Conservation (phyloP, 2,113 vertebrate genomes). For the Nestor notabilis region DNA sequence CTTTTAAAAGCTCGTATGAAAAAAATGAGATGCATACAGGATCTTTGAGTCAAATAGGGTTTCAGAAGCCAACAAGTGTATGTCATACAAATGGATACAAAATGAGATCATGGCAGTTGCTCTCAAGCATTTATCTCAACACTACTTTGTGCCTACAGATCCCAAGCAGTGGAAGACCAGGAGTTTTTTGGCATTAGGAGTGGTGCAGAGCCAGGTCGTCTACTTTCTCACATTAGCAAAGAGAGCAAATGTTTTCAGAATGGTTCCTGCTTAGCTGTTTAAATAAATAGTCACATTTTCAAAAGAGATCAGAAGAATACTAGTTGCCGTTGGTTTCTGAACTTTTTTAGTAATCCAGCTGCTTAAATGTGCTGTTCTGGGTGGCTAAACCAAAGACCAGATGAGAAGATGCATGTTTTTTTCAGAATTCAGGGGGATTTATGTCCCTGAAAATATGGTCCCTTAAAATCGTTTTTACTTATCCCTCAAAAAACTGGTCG, state of each 20-base stretch:
- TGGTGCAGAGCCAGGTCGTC: background rate
- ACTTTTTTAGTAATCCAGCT: background rate
- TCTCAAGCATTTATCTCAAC: slow-evolving; percentile 40
- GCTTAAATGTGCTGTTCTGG: background rate
- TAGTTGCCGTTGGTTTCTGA: background rate
- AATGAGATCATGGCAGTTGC: slow-evolving; percentile 44
- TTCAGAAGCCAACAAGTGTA: slow-evolving; percentile 28
- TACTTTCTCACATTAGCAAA: background rate
- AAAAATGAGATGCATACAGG: background rate
- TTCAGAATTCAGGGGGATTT: background rate
- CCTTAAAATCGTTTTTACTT: background rate
- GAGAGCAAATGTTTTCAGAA: background rate
- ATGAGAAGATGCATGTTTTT: background rate
- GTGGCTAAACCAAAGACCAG: background rate
- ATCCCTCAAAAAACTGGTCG: background rate
- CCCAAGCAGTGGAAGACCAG: background rate
- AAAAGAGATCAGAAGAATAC: background rate
- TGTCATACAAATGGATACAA: background rate
- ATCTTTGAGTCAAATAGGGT: slow-evolving; percentile 1
- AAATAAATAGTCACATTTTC: background rate
- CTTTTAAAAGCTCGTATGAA: background rate
- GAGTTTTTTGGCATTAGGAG: background rate
- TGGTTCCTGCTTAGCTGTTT: background rate
- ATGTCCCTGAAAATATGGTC: background rate
- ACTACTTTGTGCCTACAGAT: background rate